Evolutionary conservation across 1,140 invertebrate genomes (phyloP).

Genomic region (Drosophila pseudoobscura): DNA sequence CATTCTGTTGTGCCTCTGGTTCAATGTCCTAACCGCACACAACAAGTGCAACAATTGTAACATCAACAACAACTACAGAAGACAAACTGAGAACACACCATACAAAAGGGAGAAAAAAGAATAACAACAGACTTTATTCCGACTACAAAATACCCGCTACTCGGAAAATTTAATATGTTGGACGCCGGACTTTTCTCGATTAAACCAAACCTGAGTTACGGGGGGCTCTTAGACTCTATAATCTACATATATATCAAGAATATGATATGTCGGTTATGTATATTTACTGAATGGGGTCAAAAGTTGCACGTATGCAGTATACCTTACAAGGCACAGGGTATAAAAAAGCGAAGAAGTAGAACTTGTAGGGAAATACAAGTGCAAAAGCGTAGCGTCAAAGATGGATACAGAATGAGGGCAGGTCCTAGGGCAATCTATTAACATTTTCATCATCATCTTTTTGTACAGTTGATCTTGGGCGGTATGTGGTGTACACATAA

Average conservation of each 20-base stretch:
- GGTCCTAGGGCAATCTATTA: constrained; percentile 59
- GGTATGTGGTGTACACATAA: no score
- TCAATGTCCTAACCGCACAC: constrained; percentile 74
- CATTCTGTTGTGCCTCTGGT: constrained; percentile 46
- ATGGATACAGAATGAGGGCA: constrained; percentile 50
- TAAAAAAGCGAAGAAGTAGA: constrained; percentile 4
- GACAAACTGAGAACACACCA: constrained; percentile 21
- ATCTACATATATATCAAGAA: no score
- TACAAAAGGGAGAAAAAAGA: constrained; percentile 12
- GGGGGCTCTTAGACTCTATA: no score
- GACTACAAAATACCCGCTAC: no score
- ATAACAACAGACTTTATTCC: no score
- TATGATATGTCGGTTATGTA: no score
- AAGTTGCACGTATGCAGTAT: no score
- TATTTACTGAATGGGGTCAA: no score
- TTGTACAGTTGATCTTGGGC: constrained; percentile 49
- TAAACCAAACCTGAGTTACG: no score
- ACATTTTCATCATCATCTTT: constrained; percentile 27
- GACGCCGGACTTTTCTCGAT: no score
- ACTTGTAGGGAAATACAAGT: constrained; percentile 26
- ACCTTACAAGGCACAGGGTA: no score
- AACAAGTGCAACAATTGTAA: constrained; percentile 69
- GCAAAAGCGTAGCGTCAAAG: constrained; percentile 45
- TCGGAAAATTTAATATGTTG: no score
- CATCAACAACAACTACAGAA: constrained; percentile 39